Evolutionary conservation across 2,888 invertebrate genomes (phyloP).

Genomic region (Acanthoscelides obtectus): DNA sequence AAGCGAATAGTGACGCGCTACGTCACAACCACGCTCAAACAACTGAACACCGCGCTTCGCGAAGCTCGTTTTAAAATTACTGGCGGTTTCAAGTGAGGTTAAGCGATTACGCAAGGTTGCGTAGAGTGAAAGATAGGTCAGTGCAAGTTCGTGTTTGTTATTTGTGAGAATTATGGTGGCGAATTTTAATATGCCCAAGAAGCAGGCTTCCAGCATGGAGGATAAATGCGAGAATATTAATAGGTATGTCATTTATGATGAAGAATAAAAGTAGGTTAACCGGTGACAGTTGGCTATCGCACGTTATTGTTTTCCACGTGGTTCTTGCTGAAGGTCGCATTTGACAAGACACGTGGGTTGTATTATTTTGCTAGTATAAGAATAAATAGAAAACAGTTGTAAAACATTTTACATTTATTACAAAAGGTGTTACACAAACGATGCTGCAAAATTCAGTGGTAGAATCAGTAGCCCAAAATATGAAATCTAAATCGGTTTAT

Average conservation of each 20-base stretch:
- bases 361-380: no score
- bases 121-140: background rate
- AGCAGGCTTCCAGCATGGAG: constrained; percentile 1
- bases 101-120: constrained; percentile 16
- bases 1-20: constrained; percentile 12
- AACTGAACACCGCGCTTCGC: constrained; percentile 1
- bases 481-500: no score
- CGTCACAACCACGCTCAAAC: constrained; percentile 14
- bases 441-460: no score
- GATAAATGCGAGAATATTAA: constrained; percentile 41
- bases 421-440: no score
- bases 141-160: background rate
- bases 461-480: no score
- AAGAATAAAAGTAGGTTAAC: no score
- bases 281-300: background rate
- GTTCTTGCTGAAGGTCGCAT: no score
- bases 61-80: background rate
- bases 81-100: background rate
- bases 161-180: background rate
- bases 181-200: background rate
- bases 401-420: no score
- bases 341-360: no score
- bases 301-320: no score
- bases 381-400: no score
- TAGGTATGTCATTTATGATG: constrained; percentile 30